Conservation (phyloP, 1,140 invertebrate species). For the Brachionus paranguensis region DNA sequence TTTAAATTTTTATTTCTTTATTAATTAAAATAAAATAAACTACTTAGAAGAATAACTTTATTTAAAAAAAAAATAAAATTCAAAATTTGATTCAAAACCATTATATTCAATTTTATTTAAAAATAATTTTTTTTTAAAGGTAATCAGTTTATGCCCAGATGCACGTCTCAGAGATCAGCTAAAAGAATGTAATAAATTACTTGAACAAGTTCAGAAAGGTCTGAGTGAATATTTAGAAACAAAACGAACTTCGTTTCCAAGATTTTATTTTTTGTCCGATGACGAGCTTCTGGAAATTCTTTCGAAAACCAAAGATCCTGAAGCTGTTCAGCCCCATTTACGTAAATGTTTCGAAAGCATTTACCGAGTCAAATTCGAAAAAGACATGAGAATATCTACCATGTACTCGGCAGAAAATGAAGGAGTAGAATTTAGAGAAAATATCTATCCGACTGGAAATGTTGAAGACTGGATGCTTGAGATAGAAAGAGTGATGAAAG, state of each 20-base stretch:
- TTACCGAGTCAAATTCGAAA: conserved; percentile 54
- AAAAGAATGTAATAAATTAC: conserved; percentile 63
- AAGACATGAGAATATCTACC: conserved; percentile 54
- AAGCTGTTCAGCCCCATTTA: conserved; percentile 71
- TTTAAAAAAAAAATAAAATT: background rate
- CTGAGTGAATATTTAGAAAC: conserved; percentile 73
- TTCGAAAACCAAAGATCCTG: conserved; percentile 71
- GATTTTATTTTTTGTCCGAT: conserved; percentile 46
- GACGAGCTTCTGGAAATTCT: conserved; percentile 73
- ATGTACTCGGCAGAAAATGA: conserved; percentile 57
- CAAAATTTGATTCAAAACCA: no score
- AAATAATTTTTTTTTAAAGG: conserved; percentile 43
- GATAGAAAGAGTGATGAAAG: conserved; percentile 54
- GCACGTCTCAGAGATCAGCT: conserved; percentile 63
- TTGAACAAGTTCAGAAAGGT: conserved; percentile 67
- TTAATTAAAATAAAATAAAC: no score
- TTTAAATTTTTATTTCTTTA: no score
- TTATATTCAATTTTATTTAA: no score
- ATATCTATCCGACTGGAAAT: conserved; percentile 55
- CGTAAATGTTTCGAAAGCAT: conserved; percentile 75
- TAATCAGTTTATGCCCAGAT: conserved; percentile 56
- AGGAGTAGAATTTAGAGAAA: conserved; percentile 51
- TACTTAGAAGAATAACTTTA: no score
- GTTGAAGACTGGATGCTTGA: conserved; percentile 57
- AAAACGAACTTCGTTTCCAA: conserved; percentile 72